phyloP scores from a whole-genome alignment of 2,888 invertebrate species.

The Eupithecia dodoneata region DNA sequence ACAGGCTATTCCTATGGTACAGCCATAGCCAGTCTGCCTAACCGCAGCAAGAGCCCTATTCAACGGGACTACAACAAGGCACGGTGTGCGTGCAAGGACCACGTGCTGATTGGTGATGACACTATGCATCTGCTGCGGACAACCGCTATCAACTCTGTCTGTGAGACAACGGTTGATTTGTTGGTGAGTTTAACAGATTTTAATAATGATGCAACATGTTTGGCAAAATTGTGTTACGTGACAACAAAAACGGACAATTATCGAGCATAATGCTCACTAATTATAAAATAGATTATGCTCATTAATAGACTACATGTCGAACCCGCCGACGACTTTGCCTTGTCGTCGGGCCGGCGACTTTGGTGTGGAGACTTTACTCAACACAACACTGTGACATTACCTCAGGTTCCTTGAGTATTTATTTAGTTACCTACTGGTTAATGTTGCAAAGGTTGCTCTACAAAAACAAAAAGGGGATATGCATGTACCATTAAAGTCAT shows the following conservation, averaged over 20 bases:
- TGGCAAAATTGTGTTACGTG: not conserved
- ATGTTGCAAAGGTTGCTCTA: not conserved
- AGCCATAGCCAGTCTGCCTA: slow-evolving; percentile 64
- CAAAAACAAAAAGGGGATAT: not conserved
- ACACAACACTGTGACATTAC: not conserved
- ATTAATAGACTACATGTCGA: not conserved
- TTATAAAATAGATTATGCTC: no score
- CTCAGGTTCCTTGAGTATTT: not conserved
- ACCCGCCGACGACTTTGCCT: not conserved
- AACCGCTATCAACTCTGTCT: slow-evolving; percentile 65
- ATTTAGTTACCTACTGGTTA: not conserved
- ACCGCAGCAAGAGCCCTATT: slow-evolving; percentile 49
- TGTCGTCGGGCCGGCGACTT: not conserved
- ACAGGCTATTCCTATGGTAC: slow-evolving; percentile 75
- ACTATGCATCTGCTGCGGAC: slow-evolving; percentile 69
- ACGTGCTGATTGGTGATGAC: slow-evolving; percentile 34
- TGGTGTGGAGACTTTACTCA: not conserved
- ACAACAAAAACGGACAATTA: no score
- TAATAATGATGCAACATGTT: not conserved
- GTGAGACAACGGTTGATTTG: slow-evolving; percentile 60
- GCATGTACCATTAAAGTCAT: not conserved
- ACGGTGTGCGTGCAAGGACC: slow-evolving; percentile 63
- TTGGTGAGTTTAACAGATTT: slow-evolving; percentile 56
- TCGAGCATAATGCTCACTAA: no score
- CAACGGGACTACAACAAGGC: slow-evolving; percentile 44